Evolutionary conservation across 2,888 invertebrate species (phyloP), one percentile per base, ranked within the genome.

Genomic region (Cheilosia vulpina): DNA sequence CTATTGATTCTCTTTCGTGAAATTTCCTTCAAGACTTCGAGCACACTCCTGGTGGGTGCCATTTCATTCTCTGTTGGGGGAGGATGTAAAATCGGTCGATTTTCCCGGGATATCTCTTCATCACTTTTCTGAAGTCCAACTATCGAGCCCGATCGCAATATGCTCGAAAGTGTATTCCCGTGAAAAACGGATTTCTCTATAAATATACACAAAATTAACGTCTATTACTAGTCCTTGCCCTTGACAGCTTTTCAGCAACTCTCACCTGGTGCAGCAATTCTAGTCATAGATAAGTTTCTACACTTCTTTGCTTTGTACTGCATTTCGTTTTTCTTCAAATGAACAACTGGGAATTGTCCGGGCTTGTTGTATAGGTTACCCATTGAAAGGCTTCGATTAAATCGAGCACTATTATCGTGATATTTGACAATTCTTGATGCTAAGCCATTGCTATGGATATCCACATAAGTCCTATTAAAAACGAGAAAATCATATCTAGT

Each of bases 1-100:
- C 92, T 92, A 87, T 93, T 93, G 34, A 94, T 93, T 43, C 94
- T 91, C 89, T 94, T 94, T 27, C 94, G 90, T 1, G 94, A 94
- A 63, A 94, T 94, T 89, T 94, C 94, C 87, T 93, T 94, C 0
- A 94, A 88, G 15, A 93, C 94, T 88, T 94, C 94, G 43, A 94
- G 89, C 4, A 94, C 93, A 89, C 93, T 94, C 66, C 93, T 91
- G 1, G 93, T 93, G 3, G 92, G 92, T 62, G 90, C 90, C 72
- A 90, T 88, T 72, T 93, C 93, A 65, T 89, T 90, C 62, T 91
- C 91, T 0, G 90, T 89, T 24, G 90, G 89, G 2, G 90, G 90
- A 6, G 91, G 91, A 81, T 91, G 91, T 60, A 91, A 24, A 62
- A 91, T 91, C 1, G 92, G 92, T 2, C 90, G 87, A 89, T 91